Percentiles rank a stretch among this genome's conserved stretches.
phyloP scores from a whole-genome alignment of 1,140 invertebrate genomes.

The Lamellibrachia luymesi region DNA sequence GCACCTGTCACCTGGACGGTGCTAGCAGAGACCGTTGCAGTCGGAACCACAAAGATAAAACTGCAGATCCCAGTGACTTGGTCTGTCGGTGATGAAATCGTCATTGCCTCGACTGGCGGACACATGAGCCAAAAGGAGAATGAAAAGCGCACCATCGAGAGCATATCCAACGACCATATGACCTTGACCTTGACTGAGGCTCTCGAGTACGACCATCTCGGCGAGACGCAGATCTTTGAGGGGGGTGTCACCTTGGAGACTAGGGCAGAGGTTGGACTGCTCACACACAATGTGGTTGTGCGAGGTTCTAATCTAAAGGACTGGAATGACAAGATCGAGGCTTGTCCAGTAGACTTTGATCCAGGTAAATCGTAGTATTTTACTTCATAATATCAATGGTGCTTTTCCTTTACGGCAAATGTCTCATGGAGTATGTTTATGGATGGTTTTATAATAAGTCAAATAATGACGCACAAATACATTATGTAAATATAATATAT shows the following conservation, averaged over 20 bases:
- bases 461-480: too few species aligned
- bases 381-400: constrained; percentile 29
- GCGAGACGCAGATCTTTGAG: constrained; percentile 32
- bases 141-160: constrained; percentile 42
- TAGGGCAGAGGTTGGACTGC: constrained; percentile 30
- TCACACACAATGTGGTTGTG: constrained; percentile 25
- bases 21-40: neutral
- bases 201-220: constrained; percentile 43
- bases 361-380: constrained; percentile 35
- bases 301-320: constrained; percentile 30
- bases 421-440: neutral
- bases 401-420: neutral
- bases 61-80: constrained; percentile 36
- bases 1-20: constrained; percentile 5
- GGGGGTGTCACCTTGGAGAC: constrained; percentile 21
- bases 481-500: too few species aligned
- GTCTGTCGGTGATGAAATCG: constrained; percentile 46
- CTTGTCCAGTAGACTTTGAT: constrained; percentile 35
- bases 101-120: constrained; percentile 51
- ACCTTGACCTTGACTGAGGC: constrained; percentile 41
- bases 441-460: too few species aligned
- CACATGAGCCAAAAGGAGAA: constrained; percentile 38
- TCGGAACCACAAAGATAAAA: neutral
- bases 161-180: constrained; percentile 32
- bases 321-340: constrained; percentile 30